Evolutionary conservation across 2,888 invertebrate species (phyloP), one percentile per base, ranked within the genome.

Genomic region (Chloroclysta siterata): DNA sequence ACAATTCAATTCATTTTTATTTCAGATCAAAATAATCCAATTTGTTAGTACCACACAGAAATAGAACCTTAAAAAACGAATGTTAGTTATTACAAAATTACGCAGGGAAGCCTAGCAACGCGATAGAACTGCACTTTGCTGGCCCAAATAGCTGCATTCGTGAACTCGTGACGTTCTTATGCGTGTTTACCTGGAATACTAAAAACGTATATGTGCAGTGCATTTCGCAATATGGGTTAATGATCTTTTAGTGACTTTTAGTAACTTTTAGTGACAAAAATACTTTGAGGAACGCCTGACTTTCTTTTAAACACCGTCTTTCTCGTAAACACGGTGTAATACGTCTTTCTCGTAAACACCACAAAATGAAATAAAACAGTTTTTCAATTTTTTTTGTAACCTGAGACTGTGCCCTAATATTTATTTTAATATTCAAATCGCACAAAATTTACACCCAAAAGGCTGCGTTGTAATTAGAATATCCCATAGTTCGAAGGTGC

Each of bases 401-500:
- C 22, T 39, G 36, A 11, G 4, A 39, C 36, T 39, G 36, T 39
- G 1, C 11, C 36, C 10, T 11, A 6, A 6, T 33, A 33, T 39
- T 11, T 39, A 17, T 47, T 39, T 47, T 55, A 55, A 17, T 55
- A 60, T 64, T 64, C 63, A 47, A 52, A 55, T 52, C 13, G 28
- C 58, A 60, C 53, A 57, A 42, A 53, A 47, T 53, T 53, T 15
- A 44, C 28, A 41, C 15, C 48, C 47, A 44, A 64, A 50, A 44
- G 44, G 46, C 44, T 36, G 47, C 36, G 42, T 47, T 28, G 42
- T 53, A 53, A 69, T 69, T 66, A 61, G 60, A 63, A 58, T 69
- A 65, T 59, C 53, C 51, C 64, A 52, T 53, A 57, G 60, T 63
- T 62, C 44, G 55, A 63, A 14, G 57, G 65, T 72, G 71, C 79